These are phyloP conservation scores for Pimpla rufipes DNA, from an alignment of 2,888 invertebrate genomes.

Conservation along the genomic window DNA sequence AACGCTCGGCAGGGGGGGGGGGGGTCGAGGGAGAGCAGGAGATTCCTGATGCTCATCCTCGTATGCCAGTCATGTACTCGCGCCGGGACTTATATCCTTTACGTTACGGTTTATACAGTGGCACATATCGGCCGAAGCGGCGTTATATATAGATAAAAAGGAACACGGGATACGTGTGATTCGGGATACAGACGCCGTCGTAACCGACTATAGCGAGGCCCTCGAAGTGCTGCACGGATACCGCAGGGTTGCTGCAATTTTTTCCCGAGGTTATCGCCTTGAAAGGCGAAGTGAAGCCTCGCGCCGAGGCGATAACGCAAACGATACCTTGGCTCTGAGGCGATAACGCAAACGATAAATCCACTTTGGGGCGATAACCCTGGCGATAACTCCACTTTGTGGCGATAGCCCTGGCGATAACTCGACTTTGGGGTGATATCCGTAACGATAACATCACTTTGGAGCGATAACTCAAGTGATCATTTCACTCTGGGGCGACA, in stretches of 20 bases:
- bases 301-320: not conserved
- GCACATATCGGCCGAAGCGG: constrained; percentile 39
- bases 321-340: no score
- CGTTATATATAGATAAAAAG: constrained; percentile 29
- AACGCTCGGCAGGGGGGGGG: constrained; percentile 11
- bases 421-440: not conserved
- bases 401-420: not conserved
- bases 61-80: constrained; percentile 78
- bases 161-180: constrained; percentile 2
- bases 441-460: no score
- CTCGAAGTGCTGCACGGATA: not conserved
- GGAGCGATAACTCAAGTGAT: no score
- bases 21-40: not conserved
- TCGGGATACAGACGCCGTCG: not conserved
- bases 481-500: not conserved
- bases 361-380: no score
- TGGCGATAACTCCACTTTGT: not conserved
- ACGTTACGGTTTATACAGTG: constrained; percentile 70
- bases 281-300: no score
- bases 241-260: not conserved
- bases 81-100: constrained; percentile 79
- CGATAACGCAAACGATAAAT: no score
- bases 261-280: no score
- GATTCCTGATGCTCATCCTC: constrained; percentile 53
- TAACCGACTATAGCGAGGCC: not conserved